Conservation (phyloP, 2,113 vertebrate genomes). For the Tyrannus savana region DNA sequence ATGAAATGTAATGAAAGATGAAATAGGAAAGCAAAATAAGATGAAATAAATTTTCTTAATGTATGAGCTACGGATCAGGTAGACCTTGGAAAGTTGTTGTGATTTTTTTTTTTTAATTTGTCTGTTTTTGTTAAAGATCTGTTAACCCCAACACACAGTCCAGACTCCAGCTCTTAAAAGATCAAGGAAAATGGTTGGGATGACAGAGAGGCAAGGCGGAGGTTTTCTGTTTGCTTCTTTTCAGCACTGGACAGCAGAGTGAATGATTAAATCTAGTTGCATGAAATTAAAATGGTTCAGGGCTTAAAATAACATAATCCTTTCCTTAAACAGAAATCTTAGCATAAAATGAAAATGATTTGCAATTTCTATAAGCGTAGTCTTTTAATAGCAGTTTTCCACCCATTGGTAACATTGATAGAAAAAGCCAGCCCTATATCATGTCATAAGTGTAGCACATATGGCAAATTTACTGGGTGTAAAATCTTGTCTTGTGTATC, state of each 20-base stretch:
- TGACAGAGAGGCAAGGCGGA: neutral
- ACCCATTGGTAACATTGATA: neutral
- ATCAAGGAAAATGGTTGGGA: neutral
- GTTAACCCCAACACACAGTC: neutral
- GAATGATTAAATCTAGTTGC: neutral
- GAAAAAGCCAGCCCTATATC: neutral
- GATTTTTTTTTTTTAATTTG: neutral
- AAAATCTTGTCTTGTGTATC: neutral
- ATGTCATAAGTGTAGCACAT: neutral
- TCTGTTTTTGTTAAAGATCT: neutral
- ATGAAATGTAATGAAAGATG: neutral
- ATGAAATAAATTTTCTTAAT: neutral
- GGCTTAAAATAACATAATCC: neutral
- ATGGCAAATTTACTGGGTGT: neutral
- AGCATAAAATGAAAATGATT: neutral
- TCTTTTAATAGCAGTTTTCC: neutral
- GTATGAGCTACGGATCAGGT: neutral
- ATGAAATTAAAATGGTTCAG: neutral
- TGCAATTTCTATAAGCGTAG: neutral
- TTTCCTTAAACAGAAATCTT: neutral
- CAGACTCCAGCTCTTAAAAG: neutral
- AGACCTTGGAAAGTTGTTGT: neutral
- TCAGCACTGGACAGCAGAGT: constrained; percentile 48
- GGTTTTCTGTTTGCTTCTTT: neutral
- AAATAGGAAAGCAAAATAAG: neutral